Evolutionary conservation across 2,888 invertebrate genomes (phyloP), one percentile per base, ranked within the genome.

Genomic region (Lochmaea crataegi): DNA sequence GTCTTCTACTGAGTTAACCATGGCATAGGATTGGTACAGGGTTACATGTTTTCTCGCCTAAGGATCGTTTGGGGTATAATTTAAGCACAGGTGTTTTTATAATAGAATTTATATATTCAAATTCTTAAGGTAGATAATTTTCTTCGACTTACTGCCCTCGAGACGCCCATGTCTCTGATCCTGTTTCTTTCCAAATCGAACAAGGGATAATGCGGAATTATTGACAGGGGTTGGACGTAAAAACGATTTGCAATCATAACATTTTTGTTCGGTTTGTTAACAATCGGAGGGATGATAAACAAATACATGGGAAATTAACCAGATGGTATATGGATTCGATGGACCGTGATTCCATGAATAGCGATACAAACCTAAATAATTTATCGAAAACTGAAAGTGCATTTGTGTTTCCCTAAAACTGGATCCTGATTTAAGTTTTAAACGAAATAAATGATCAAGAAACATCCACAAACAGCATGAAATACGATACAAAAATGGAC

Each of bases 231-330:
- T 68, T n/a, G 61, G 76, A 58, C 14, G 12, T 18, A 6, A 26
- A 71, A 79, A 79, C 78, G 77, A 79, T 80, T 79, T 77, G 78
- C 78, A 77, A 76, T 79, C 77, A 79, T 78, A 80, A 81, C 78
- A 80, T 81, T 78, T 76, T 74, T 67, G 72, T 76, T 74, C 68
- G 70, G 71, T 73, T 75, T 68, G 74, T 74, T 68, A 73, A 71
- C 70, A 71, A 63, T 73, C 56, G 16, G 68, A 63, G 71, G 73
- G 45, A 18, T 60, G 51, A 16, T 38, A 51, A 57, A 51, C 48
- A 60, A 68, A 68, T 61, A 68, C 51, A 53, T 16, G 51, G 68
- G 45, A 48, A 71, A 67, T 53, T 63, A 70, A 65, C 22, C 64
- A 58, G 61, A 68, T 74, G 64, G 60, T 61, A 61, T 22, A 53